Evolutionary conservation across 2,113 vertebrate species (phyloP).

Genomic region (Chelonoidis abingdonii): DNA sequence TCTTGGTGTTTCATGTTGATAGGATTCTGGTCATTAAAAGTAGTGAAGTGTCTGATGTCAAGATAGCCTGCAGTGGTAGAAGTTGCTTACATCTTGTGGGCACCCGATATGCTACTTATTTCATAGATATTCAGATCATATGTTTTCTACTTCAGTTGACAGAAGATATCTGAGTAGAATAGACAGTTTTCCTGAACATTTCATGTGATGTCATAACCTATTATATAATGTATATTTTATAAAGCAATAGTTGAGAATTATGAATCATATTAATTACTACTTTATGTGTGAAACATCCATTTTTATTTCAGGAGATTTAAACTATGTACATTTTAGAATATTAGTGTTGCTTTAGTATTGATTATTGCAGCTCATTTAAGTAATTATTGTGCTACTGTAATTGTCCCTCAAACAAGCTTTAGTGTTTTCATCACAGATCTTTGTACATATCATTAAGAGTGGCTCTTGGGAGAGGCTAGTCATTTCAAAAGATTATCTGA

Average conservation of each 20-base stretch:
- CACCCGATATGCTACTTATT: constrained; percentile 39
- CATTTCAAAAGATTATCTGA: fast-evolving
- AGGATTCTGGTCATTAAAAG: constrained; percentile 4
- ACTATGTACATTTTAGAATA: fast-evolving
- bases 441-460: background rate
- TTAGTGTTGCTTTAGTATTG: background rate
- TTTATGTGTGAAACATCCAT: fast-evolving
- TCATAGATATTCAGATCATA: background rate
- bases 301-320: background rate
- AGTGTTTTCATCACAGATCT: fast-evolving
- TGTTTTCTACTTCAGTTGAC: background rate
- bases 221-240: fast-evolving
- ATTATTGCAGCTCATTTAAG: background rate
- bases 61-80: constrained; percentile 2
- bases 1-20: background rate
- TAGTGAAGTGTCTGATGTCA: constrained; percentile 11
- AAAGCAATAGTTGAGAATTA: background rate
- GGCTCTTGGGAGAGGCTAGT: fast-evolving
- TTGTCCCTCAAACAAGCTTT: background rate
- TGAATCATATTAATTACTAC: background rate
- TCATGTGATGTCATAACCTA: background rate
- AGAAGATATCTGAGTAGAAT: constrained; percentile 1
- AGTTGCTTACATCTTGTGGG: background rate
- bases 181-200: fast-evolving
- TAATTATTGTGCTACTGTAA: background rate